Evolutionary conservation across 2,113 vertebrate species (phyloP).

Genomic region (Eolophus roseicapilla): DNA sequence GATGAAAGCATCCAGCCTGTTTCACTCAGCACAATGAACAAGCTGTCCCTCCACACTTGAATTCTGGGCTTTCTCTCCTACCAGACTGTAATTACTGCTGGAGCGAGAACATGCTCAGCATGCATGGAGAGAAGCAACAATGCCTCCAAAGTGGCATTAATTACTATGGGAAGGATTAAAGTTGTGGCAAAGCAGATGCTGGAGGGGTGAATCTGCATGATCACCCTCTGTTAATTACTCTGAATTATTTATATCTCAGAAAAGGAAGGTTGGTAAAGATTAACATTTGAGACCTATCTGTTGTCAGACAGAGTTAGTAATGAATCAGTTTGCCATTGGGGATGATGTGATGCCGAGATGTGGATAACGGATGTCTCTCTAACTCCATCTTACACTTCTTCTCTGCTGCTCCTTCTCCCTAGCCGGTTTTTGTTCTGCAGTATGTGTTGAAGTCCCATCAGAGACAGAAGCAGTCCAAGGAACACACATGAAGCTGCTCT

Average conservation of each 20-base stretch:
- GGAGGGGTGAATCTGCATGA: background rate
- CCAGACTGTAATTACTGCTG: background rate
- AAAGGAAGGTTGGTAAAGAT: background rate
- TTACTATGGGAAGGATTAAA: background rate
- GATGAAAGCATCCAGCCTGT: background rate
- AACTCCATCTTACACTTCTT: background rate
- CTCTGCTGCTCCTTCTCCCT: conserved; percentile 6
- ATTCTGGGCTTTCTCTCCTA: background rate
- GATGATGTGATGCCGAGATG: background rate
- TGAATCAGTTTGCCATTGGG: background rate
- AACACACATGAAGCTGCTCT: conserved; percentile 85
- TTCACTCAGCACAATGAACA: background rate
- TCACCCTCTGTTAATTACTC: conserved; percentile 11
- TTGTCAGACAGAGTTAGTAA: background rate
- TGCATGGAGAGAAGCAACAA: background rate
- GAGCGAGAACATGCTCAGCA: background rate
- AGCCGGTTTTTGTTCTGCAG: conserved; percentile 81
- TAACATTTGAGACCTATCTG: background rate
- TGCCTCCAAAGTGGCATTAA: background rate
- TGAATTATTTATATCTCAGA: background rate
- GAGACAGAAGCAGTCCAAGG: conserved; percentile 88
- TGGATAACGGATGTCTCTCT: background rate
- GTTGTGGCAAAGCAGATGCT: conserved; percentile 4
- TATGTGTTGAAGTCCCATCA: conserved; percentile 91
- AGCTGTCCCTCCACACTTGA: background rate